phyloP scores from a whole-genome alignment of 2,888 invertebrate species.

The Carterocephalus palaemon region DNA sequence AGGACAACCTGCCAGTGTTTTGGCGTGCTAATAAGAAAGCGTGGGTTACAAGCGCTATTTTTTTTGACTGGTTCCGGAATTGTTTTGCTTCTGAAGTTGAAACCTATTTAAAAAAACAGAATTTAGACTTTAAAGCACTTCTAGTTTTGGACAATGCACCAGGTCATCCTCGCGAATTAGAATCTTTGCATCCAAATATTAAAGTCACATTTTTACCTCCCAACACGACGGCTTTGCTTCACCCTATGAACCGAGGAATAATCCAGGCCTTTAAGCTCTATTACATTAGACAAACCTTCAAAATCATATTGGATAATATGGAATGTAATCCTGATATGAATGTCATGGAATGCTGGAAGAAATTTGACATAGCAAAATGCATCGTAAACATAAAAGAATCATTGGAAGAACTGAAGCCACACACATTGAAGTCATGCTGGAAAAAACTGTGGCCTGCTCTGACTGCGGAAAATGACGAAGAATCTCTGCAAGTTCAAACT shows the following conservation, averaged over 20 bases:
- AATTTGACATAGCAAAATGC: slow-evolving; percentile 36
- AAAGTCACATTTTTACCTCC: slow-evolving; percentile 32
- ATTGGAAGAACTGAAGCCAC: slow-evolving; percentile 33
- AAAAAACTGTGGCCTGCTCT: slow-evolving; percentile 33
- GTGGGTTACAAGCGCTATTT: slow-evolving; percentile 35
- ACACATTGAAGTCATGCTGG: slow-evolving; percentile 27
- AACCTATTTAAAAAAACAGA: slow-evolving; percentile 32
- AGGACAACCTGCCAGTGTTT: slow-evolving; percentile 32
- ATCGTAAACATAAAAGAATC: slow-evolving; percentile 36
- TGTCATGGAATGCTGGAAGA: slow-evolving; percentile 35
- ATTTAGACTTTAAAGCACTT: slow-evolving; percentile 33
- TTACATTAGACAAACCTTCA: slow-evolving; percentile 34
- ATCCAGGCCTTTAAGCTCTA: slow-evolving; percentile 34
- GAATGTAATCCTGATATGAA: slow-evolving; percentile 35
- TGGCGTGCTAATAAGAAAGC: slow-evolving; percentile 38
- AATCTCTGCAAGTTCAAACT: slow-evolving; percentile 33
- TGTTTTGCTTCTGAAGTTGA: slow-evolving; percentile 35
- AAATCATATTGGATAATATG: slow-evolving; percentile 35
- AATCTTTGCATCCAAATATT: slow-evolving; percentile 31
- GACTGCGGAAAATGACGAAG: slow-evolving; percentile 32
- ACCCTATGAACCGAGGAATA: slow-evolving; percentile 37
- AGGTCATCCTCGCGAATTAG: slow-evolving; percentile 32
- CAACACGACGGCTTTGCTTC: slow-evolving; percentile 35
- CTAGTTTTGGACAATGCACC: slow-evolving; percentile 34
- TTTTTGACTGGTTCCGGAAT: slow-evolving; percentile 35